Percentiles rank a stretch among this genome's conserved stretches.
Evolutionary conservation across 1,140 invertebrate species (phyloP).

Genomic region (Ceratitis capitata): DNA sequence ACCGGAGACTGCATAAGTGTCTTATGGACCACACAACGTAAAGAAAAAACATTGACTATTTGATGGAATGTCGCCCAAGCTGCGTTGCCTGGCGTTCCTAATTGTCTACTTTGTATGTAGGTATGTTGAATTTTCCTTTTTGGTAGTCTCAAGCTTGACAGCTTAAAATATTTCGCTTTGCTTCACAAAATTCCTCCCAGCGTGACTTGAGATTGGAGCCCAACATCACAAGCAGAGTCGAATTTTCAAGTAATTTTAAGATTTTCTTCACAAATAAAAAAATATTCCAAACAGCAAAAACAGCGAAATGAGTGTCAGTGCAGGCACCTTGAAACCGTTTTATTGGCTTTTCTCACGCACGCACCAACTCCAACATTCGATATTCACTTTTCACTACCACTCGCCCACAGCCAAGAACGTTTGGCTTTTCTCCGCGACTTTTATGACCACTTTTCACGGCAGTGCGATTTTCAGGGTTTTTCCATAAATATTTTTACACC

Average conservation of each 20-base stretch:
- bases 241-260: neutral
- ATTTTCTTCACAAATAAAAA: neutral
- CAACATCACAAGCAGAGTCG: neutral
- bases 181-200: neutral
- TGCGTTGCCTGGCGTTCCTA: neutral
- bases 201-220: too few species aligned
- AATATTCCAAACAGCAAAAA: neutral
- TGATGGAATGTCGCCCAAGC: neutral
- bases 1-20: neutral
- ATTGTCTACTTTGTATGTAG: neutral
- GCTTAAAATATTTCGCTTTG: too few species aligned
- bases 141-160: too few species aligned
- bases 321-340: conserved; percentile 21
- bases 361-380: neutral
- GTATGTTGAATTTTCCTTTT: too few species aligned
- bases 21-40: neutral
- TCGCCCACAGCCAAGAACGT: neutral
- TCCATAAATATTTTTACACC: neutral
- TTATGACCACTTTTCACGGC: conserved; percentile 10
- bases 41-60: neutral
- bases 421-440: neutral
- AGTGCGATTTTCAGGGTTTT: too few species aligned
- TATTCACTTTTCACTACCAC: neutral
- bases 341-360: conserved; percentile 24
- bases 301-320: neutral